A percentile compares a stretch with the other conserved stretches of the same genome.
Conservation (phyloP, 30 jellyfish, hydroid and myxozoan genomes). For the Aurelia coerulea region DNA sequence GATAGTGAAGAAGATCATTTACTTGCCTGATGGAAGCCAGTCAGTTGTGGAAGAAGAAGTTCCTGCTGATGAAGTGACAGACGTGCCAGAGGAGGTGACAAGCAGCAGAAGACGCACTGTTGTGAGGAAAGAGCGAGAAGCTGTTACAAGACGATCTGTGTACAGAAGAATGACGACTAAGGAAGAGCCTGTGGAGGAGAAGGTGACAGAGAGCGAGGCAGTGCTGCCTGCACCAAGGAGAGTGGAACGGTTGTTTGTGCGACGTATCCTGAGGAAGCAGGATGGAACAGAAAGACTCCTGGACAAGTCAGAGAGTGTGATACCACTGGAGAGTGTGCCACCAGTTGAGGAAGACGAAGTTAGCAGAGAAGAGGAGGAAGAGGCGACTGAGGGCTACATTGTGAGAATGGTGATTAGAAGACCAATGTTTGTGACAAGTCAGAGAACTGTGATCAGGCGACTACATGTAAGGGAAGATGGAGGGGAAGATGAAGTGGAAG, state of each 20-base stretch:
- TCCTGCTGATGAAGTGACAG: slow-evolving; percentile 9
- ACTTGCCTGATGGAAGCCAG: slow-evolving; percentile 33
- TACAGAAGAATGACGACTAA: neutral
- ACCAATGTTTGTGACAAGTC: slow-evolving; percentile 75
- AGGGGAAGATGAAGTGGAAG: slow-evolving; percentile 44
- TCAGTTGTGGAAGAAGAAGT: slow-evolving; percentile 33
- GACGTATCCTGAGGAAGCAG: slow-evolving; percentile 72
- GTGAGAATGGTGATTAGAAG: slow-evolving; percentile 67
- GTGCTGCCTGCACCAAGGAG: slow-evolving; percentile 30
- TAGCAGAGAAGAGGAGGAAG: slow-evolving; percentile 46
- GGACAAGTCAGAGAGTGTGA: slow-evolving; percentile 76
- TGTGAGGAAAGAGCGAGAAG: slow-evolving; percentile 21
- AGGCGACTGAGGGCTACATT: slow-evolving; percentile 33
- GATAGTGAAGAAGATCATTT: slow-evolving; percentile 36
- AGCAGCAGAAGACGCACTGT: slow-evolving; percentile 2
- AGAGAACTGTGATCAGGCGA: slow-evolving; percentile 68
- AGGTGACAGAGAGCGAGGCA: slow-evolving; percentile 5
- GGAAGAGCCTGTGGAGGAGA: slow-evolving; percentile 38
- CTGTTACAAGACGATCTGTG: slow-evolving; percentile 18
- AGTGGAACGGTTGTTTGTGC: slow-evolving; percentile 82
- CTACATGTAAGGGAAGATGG: slow-evolving; percentile 35
- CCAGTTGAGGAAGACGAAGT: slow-evolving; percentile 13
- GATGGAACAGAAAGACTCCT: slow-evolving; percentile 74
- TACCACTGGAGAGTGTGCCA: slow-evolving; percentile 38
- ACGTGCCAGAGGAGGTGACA: slow-evolving; percentile 31